Evolutionary conservation across 2,888 invertebrate genomes (phyloP), one percentile per base, ranked within the genome.

Genomic region (Parelbella ahira): DNA sequence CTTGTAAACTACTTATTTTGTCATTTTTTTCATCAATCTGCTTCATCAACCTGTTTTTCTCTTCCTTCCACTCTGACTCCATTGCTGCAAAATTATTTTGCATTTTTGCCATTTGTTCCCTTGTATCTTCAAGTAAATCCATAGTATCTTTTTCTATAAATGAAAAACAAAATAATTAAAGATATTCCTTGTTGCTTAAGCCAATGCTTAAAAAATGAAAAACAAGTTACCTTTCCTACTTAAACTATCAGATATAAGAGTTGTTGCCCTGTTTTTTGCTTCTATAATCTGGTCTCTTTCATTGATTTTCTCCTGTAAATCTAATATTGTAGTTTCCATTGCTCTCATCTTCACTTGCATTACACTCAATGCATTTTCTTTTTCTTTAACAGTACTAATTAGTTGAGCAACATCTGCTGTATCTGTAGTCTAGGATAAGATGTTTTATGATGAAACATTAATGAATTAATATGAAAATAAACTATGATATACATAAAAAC

Each of bases 271-370:
- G 57, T 94, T 94, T 68, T 94, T 90, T 2, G 94, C 92, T 71
- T 93, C 92, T 60, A 96, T 93, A 34, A 96, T 93, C 60, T 93
- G 92, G 75, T 95, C 94, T 70, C 95, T 94, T 75, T 95, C 94
- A 61, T 91, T 92, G 2, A 95, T 84, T 73, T 92, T 92, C 68
- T 96, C 96, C 75, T 95, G 94, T 33, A 94, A 84, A 70, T 97
- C 97, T 50, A 96, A 74, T 30, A 96, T 90, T 47, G 89, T 90
- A 4, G 91, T 90, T 74, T 96, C 95, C 68, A 94, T 84, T 57
- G 93, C 93, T 56, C 64, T 84, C 57, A 87, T 74, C 58, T 81
- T 87, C 0, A 81, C 74, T 61, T 86, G 82, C 61, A 86, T 68
- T 3, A 83, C 58, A 68, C 70, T 83, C 8, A 86, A 51, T 12